These are phyloP conservation scores for Bombus waltoni DNA, from an alignment of 1,140 invertebrate species.

Conservation along the genomic window DNA sequence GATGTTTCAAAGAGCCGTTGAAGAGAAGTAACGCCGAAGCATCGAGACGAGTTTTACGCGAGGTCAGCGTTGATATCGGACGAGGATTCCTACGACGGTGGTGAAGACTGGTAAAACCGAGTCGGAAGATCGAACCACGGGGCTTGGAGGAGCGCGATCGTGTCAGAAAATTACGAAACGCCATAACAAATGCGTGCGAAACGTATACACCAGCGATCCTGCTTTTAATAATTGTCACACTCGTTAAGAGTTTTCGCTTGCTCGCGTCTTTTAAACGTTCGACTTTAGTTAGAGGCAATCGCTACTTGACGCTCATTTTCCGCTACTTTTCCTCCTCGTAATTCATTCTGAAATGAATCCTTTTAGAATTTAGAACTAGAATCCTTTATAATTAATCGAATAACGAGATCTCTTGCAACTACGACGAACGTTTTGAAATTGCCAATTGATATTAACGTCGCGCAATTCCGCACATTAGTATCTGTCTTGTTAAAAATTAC, in stretches of 20 bases:
- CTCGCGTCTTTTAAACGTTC: neutral
- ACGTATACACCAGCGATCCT: neutral
- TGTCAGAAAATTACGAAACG: conserved; percentile 61
- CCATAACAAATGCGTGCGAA: conserved; percentile 51
- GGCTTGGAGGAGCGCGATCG: neutral
- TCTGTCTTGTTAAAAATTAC: neutral
- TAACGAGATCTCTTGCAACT: too few species aligned
- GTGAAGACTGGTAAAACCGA: conserved; percentile 49
- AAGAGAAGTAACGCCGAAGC: neutral
- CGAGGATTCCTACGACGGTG: neutral
- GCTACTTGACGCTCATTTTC: too few species aligned
- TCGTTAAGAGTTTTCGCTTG: neutral
- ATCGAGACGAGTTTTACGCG: too few species aligned
- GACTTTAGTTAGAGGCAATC: too few species aligned
- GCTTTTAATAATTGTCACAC: neutral
- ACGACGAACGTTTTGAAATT: too few species aligned
- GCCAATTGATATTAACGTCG: too few species aligned
- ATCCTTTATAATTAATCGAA: too few species aligned
- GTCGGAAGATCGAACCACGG: conserved; percentile 55
- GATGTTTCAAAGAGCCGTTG: neutral
- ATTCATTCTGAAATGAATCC: too few species aligned
- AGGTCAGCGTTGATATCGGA: neutral
- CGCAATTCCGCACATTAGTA: too few species aligned
- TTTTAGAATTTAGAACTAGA: too few species aligned
- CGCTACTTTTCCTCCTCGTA: too few species aligned